Conservation (phyloP, 2,113 vertebrate species). For the Tapirus terrestris region DNA sequence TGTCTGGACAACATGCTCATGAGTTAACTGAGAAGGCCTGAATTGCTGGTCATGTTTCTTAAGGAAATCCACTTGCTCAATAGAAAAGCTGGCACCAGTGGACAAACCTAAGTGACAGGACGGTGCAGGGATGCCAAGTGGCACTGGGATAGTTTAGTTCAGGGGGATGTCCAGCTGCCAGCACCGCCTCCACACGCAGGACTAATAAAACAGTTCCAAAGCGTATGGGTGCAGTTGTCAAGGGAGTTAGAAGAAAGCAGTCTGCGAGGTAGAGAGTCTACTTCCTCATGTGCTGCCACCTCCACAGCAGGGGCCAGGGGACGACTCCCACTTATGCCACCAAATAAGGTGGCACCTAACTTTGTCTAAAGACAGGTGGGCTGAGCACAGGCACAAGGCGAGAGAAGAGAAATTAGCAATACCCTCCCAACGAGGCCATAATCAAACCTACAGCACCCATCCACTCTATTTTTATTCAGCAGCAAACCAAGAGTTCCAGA, state of each 20-base stretch:
- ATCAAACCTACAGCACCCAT: neutral
- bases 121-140: fast-evolving
- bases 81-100: neutral
- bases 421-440: fast-evolving
- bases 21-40: neutral
- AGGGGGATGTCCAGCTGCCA: neutral
- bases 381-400: fast-evolving
- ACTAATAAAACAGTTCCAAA: neutral
- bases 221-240: neutral
- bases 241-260: neutral
- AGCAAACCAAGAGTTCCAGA: neutral
- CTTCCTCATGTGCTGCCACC: neutral
- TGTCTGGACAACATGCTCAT: neutral
- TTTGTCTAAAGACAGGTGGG: neutral
- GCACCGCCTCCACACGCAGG: neutral
- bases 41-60: neutral
- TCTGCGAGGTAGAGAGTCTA: fast-evolving
- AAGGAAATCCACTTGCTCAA: neutral
- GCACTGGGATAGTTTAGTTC: neutral
- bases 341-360: neutral
- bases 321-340: fast-evolving
- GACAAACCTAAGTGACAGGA: neutral
- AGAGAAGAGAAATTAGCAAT: fast-evolving
- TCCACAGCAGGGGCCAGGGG: neutral
- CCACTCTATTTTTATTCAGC: neutral